These are phyloP conservation scores for Drosophila nigromelanica DNA, from an alignment of 1,140 invertebrate species.

Conservation along the genomic window DNA sequence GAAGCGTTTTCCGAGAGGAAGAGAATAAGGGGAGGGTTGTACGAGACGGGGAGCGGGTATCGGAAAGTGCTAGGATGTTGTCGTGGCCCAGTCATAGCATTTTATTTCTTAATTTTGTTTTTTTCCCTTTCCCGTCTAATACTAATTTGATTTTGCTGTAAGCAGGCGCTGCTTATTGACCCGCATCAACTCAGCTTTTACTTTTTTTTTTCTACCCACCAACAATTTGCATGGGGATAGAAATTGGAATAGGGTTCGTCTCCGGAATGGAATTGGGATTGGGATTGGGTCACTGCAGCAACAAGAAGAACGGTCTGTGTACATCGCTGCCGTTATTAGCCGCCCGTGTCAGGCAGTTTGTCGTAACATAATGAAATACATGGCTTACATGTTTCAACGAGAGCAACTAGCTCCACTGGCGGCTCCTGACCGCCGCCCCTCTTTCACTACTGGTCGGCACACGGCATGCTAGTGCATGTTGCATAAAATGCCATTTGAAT, in stretches of 20 bases:
- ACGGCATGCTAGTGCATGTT: slow-evolving; percentile 34
- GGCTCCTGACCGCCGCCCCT: background rate
- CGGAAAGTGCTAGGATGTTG: slow-evolving; percentile 2
- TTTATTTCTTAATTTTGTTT: slow-evolving; percentile 81
- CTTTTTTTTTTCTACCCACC: slow-evolving; percentile 24
- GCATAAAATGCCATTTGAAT: slow-evolving; percentile 75
- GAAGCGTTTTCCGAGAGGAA: slow-evolving; percentile 51
- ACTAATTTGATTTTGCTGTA: slow-evolving; percentile 77
- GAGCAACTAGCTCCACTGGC: slow-evolving; percentile 1
- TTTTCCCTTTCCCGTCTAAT: slow-evolving; percentile 58
- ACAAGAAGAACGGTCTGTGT: slow-evolving; percentile 19
- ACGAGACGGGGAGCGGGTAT: background rate
- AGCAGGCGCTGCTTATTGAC: slow-evolving; percentile 66
- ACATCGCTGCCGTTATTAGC: slow-evolving; percentile 65
- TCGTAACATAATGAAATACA: slow-evolving; percentile 80
- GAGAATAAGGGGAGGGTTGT: background rate
- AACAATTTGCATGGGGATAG: slow-evolving; percentile 61
- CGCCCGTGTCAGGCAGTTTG: slow-evolving; percentile 76
- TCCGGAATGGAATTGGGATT: background rate
- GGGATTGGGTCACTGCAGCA: slow-evolving; percentile 33
- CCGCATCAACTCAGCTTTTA: slow-evolving; percentile 58
- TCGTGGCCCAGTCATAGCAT: slow-evolving; percentile 49
- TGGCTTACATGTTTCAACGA: slow-evolving; percentile 70
- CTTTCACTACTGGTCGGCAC: slow-evolving; percentile 8
- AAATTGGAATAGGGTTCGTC: slow-evolving; percentile 5